These are phyloP conservation scores for Nysson spinosus DNA, from an alignment of 2,888 invertebrate species.

Conservation along the genomic window DNA sequence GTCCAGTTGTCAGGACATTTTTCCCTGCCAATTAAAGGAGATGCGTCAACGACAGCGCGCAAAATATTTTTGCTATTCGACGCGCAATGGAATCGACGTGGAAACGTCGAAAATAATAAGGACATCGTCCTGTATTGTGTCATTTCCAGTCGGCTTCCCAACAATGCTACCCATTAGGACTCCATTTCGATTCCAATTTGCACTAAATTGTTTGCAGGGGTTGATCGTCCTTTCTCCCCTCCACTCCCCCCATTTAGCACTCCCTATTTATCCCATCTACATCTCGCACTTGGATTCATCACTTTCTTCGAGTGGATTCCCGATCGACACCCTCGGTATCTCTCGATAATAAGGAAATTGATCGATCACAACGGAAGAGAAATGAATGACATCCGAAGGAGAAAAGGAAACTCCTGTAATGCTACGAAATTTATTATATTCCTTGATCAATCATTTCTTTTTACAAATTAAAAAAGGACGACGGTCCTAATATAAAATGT, in stretches of 20 bases:
- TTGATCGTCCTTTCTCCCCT: conserved; percentile 28
- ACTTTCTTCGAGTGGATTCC: conserved; percentile 4
- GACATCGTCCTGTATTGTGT: conserved; percentile 10
- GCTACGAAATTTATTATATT: background rate
- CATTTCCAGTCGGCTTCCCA: conserved; percentile 17
- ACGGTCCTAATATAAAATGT: too few species aligned
- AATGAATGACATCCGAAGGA: background rate
- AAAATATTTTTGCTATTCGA: conserved; percentile 14
- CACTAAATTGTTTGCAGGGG: conserved; percentile 60
- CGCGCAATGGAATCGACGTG: conserved; percentile 17
- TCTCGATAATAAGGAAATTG: conserved; percentile 52
- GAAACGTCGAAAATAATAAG: conserved; percentile 44
- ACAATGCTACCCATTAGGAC: conserved; percentile 46
- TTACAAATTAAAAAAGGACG: background rate
- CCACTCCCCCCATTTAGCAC: conserved; percentile 19
- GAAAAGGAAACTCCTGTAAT: background rate
- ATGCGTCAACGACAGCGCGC: background rate
- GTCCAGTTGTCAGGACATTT: too few species aligned
- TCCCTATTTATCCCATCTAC: background rate
- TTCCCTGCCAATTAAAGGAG: background rate
- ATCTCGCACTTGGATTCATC: background rate
- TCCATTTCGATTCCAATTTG: conserved; percentile 58
- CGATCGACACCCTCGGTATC: conserved; percentile 8
- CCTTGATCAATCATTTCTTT: background rate
- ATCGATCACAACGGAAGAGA: conserved; percentile 35